Evolutionary conservation across 2,888 invertebrate genomes (phyloP), one percentile per base, ranked within the genome.

Genomic region (Andrena flavipes): DNA sequence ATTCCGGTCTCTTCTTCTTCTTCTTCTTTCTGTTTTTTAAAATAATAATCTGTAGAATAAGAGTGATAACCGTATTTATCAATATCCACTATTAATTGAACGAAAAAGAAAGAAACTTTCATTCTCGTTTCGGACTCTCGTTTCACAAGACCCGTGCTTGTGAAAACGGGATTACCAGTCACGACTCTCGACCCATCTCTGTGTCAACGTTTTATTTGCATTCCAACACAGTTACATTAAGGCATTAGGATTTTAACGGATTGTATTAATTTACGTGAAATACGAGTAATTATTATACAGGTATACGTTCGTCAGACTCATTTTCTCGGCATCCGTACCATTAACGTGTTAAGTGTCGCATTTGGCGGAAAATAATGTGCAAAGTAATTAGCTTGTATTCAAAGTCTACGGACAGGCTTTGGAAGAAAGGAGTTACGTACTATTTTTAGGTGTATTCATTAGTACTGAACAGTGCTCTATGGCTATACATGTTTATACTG

Each of bases 211-310:
- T 82, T 82, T 84, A 75, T 80, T 76, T 87, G 82, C 87, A 87
- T 87, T 87, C 87, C 87, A 87, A 87, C 56, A 87, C 56, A 59
- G 42, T 62, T 84, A 88, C 29, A 63, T 74, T 87, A 87, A 78
- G 80, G 30, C 51, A 62, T 70, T 87, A 87, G 72, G 49, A 71
- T 82, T 76, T 87, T 80, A 86, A 86, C 69, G 42, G 65, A 83
- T 77, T 72, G 69, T 83, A 83, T 83, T 86, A 78, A 51, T 80
- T 84, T 86, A 77, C 75, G 59, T 72, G n/a, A 71, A 86, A 60
- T 67, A 67, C 63, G 54, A 68, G 56, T 77, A 70, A 77, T 42
- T 29, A 70, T 70, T 78, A 83, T 68, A 69, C 75, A 60, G 29
- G 60, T 65, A 67, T 75, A 72, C 75, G 71, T 60, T 72, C 23